phyloP scores from a whole-genome alignment of 2,113 vertebrate species.

The Alces alces region DNA sequence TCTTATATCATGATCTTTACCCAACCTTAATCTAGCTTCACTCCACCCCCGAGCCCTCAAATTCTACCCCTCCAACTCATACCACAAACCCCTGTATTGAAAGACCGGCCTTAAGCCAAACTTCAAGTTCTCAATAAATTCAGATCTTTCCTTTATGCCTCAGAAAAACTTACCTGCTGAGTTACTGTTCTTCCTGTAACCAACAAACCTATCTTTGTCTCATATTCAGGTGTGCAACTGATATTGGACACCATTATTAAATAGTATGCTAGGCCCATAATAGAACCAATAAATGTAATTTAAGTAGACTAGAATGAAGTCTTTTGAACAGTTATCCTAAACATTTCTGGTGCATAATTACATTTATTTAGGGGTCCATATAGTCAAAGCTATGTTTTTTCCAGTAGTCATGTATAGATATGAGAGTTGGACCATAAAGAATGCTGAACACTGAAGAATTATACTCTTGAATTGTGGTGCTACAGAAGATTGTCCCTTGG shows the following conservation, averaged over 20 bases:
- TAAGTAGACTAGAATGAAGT: neutral
- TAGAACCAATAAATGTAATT: neutral
- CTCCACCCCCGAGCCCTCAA: rapidly evolving
- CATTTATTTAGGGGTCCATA: neutral
- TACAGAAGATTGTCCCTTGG: neutral
- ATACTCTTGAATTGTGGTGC: neutral
- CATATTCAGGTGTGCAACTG: neutral
- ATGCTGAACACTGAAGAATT: neutral
- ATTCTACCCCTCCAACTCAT: neutral
- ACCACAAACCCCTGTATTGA: neutral
- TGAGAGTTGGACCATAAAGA: neutral
- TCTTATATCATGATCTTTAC: neutral
- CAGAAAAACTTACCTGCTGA: neutral
- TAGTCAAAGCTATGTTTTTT: neutral
- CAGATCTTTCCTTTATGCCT: neutral
- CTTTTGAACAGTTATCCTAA: neutral
- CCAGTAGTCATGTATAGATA: neutral
- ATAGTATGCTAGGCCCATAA: neutral
- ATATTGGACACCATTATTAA: neutral
- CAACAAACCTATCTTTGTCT: neutral
- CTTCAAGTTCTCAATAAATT: neutral
- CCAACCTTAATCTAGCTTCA: neutral
- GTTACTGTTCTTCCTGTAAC: neutral
- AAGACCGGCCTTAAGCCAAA: neutral
- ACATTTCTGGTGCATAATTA: neutral